phyloP scores from a whole-genome alignment of 2,888 invertebrate species.

The Ochropleura leucogaster region DNA sequence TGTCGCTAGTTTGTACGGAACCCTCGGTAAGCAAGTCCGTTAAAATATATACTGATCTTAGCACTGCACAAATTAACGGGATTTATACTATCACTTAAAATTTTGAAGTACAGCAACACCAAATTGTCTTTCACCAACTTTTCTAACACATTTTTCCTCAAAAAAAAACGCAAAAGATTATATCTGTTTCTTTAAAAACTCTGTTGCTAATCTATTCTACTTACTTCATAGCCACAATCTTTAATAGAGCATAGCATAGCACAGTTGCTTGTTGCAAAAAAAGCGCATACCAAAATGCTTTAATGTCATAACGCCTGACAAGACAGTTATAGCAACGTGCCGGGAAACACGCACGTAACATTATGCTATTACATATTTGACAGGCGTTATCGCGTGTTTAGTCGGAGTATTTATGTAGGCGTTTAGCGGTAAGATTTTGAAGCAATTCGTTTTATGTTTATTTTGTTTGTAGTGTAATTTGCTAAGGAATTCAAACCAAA shows the following conservation, averaged over 20 bases:
- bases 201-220: slow-evolving; percentile 28
- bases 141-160: slow-evolving; percentile 26
- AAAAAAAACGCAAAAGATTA: slow-evolving; percentile 17
- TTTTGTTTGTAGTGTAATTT: neutral
- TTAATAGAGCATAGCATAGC: slow-evolving; percentile 57
- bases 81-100: slow-evolving; percentile 1
- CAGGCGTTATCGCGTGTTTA: slow-evolving; percentile 42
- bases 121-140: slow-evolving; percentile 11
- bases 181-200: slow-evolving; percentile 17
- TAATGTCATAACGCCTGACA: slow-evolving; percentile 54
- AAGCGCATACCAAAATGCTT: slow-evolving; percentile 30
- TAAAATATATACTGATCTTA: neutral
- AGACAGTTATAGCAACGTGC: slow-evolving; percentile 36
- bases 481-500: neutral
- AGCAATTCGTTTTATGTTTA: neutral
- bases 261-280: slow-evolving; percentile 49
- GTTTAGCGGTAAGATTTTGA: neutral
- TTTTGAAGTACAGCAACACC: neutral
- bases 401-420: slow-evolving; percentile 38
- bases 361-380: slow-evolving; percentile 42
- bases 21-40: too few species aligned
- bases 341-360: slow-evolving; percentile 27
- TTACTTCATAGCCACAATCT: slow-evolving; percentile 44
- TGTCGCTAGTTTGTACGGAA: too few species aligned
- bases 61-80: neutral